Base-by-base conservation (phyloP, 1,140 invertebrate species). In the Brachionus plicatilis region DNA sequence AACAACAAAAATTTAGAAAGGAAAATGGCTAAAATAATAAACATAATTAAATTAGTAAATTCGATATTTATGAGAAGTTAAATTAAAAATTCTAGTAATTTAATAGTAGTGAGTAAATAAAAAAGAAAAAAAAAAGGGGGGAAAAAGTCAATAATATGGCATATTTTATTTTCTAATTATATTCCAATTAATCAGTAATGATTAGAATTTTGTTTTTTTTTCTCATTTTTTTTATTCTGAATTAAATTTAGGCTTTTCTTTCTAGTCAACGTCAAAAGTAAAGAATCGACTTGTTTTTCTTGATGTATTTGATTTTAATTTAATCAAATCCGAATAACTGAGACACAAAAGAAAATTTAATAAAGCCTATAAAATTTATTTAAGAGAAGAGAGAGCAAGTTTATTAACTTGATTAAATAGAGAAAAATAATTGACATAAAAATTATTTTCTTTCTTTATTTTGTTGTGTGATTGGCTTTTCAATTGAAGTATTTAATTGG, bases 141-240 rank as follows among this genome's bases (percentile, higher is more conserved):
- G 2, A 37, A 37, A 72, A 33, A 43, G 33, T 43, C 33, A 20
- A 41, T 11, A 41, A 43, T 72, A 72, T 72, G 17, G 33, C 68
- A 72, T 72, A 72, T 72, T 72, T 72, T 72, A 41, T 20, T 72
- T 72, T 72, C 68, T 72, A 72, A 72, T 72, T 72, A 72, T 72
- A 72, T 72, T 72, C 68, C 68, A 72, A 72, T 72, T 72, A 72
- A 72, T 72, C 68, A 72, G 68, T 41, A 72, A 68, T 68, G 33
- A 72, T 72, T 43, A 72, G 33, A 17, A 33, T 41, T 41, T 17
- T 37, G 37, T 72, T 72, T 72, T 43, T 41, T 72, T 72, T 41
- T 72, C 37, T 72, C 37, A 43, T 43, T 43, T 43, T 72, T 72
- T 41, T 72, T 60, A 6, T 37, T 37, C 33, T 4, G 53, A 60